Conservation (phyloP, 2,113 vertebrate genomes). For the Polypterus bichir region DNA sequence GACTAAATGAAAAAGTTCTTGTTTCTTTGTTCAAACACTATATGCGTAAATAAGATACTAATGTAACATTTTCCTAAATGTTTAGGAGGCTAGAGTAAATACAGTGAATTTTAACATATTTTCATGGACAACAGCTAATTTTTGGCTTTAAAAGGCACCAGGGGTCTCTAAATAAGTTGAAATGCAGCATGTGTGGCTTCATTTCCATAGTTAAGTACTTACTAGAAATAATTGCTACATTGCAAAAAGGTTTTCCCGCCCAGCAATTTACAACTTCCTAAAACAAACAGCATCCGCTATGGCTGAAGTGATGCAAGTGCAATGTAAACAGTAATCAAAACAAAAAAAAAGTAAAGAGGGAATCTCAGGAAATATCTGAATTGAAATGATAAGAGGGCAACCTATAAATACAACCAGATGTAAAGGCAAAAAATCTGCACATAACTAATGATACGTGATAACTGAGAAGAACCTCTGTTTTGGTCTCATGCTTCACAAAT, state of each 20-base stretch:
- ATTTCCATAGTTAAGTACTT: conserved; percentile 15
- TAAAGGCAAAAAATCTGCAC: no score
- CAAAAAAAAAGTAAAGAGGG: not conserved
- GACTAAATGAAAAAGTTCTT: no score
- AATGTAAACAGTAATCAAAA: conserved; percentile 14
- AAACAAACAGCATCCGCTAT: conserved; percentile 3
- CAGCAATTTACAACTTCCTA: conserved; percentile 18
- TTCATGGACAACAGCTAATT: conserved; percentile 1
- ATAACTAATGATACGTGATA: no score
- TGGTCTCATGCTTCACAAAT: no score
- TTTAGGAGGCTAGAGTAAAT: no score
- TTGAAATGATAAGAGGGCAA: no score
- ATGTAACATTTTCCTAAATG: no score
- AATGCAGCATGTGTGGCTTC: conserved; percentile 9
- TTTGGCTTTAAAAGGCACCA: not conserved
- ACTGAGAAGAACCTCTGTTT: no score
- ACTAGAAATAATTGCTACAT: conserved; percentile 20
- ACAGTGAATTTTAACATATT: not conserved
- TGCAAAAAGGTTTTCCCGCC: conserved; percentile 12
- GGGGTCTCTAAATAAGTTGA: conserved; percentile 3
- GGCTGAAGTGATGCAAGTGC: conserved; percentile 2
- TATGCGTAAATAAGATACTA: no score
- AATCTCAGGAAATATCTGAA: no score
- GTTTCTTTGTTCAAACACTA: no score
- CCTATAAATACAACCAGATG: no score